phyloP scores from a whole-genome alignment of 2,113 vertebrate genomes.

The Phrynocephalus versicolor region DNA sequence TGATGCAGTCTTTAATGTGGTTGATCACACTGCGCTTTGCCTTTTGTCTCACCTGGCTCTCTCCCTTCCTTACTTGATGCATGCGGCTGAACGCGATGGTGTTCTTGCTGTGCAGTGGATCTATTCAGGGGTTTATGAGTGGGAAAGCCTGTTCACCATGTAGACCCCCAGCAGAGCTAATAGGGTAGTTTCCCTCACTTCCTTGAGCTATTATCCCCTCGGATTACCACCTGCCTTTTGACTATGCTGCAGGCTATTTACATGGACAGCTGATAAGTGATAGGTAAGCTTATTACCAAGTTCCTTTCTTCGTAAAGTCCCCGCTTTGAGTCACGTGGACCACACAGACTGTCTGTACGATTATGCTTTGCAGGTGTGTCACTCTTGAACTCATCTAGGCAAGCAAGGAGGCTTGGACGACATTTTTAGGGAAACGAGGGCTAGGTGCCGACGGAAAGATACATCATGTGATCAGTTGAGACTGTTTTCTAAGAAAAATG shows the following conservation, averaged over 20 bases:
- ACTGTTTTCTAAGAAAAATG: background rate
- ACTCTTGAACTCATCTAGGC: constrained; percentile 15
- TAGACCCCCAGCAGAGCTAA: constrained; percentile 67
- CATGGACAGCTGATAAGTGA: constrained; percentile 68
- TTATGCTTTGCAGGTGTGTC: constrained; percentile 1
- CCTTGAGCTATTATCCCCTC: constrained; percentile 64
- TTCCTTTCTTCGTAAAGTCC: constrained; percentile 37
- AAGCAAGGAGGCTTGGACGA: background rate
- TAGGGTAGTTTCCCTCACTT: constrained; percentile 61
- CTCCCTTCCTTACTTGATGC: constrained; percentile 54
- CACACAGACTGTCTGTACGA: constrained; percentile 30
- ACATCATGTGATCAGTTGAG: background rate
- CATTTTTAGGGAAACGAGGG: background rate
- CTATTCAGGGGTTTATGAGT: constrained; percentile 59
- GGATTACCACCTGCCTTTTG: constrained; percentile 68
- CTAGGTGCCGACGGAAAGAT: constrained; percentile 10
- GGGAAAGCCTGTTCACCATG: constrained; percentile 58
- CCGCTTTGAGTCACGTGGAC: constrained; percentile 46
- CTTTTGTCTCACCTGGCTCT: constrained; percentile 62
- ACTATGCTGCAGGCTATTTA: constrained; percentile 63
- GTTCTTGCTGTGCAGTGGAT: constrained; percentile 56
- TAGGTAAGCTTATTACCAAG: constrained; percentile 65
- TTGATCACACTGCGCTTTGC: constrained; percentile 47
- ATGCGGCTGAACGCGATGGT: constrained; percentile 33
- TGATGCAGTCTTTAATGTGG: constrained; percentile 30